Conservation (phyloP, 2,888 invertebrate species). For the Pseudeuparius sepicola region DNA sequence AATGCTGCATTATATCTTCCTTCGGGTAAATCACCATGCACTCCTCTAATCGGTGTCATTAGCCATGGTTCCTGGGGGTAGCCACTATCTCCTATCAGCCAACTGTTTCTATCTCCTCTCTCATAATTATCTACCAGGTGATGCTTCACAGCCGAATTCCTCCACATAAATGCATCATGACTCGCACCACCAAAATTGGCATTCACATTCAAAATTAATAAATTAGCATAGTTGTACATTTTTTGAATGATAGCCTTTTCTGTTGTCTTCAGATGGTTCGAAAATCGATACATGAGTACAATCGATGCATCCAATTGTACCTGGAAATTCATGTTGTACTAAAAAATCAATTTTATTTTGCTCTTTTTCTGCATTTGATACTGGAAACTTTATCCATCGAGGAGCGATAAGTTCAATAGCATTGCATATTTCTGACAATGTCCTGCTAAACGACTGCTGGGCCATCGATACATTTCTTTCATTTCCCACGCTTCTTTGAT, state of each 20-base stretch:
- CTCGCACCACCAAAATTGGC: slow-evolving; percentile 13
- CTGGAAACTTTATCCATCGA: slow-evolving; percentile 7
- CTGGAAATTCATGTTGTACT: no score
- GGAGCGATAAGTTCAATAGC: slow-evolving; percentile 7
- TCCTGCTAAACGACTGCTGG: slow-evolving; percentile 4
- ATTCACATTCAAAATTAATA: slow-evolving; percentile 8
- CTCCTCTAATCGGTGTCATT: slow-evolving; percentile 10
- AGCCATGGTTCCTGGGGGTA: slow-evolving; percentile 10
- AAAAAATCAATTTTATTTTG: slow-evolving; percentile 1
- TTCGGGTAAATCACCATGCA: slow-evolving; percentile 7
- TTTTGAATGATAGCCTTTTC: no score
- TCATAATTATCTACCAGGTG: slow-evolving; percentile 4
- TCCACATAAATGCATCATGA: slow-evolving; percentile 10
- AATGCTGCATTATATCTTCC: slow-evolving; percentile 10
- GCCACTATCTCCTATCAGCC: slow-evolving; percentile 11
- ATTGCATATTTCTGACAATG: neutral
- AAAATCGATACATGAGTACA: slow-evolving; percentile 8
- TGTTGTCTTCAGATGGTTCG: no score
- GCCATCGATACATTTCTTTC: slow-evolving; percentile 8
- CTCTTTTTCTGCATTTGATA: slow-evolving; percentile 4
- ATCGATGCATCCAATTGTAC: slow-evolving; percentile 12
- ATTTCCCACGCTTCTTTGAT: slow-evolving; percentile 13
- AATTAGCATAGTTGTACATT: slow-evolving; percentile 6
- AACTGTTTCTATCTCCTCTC: slow-evolving; percentile 4
- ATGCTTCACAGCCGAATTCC: slow-evolving; percentile 6